Evolutionary conservation across 2,113 vertebrate species (phyloP), one percentile per base, ranked within the genome.

Genomic region (Lepisosteus oculatus): DNA sequence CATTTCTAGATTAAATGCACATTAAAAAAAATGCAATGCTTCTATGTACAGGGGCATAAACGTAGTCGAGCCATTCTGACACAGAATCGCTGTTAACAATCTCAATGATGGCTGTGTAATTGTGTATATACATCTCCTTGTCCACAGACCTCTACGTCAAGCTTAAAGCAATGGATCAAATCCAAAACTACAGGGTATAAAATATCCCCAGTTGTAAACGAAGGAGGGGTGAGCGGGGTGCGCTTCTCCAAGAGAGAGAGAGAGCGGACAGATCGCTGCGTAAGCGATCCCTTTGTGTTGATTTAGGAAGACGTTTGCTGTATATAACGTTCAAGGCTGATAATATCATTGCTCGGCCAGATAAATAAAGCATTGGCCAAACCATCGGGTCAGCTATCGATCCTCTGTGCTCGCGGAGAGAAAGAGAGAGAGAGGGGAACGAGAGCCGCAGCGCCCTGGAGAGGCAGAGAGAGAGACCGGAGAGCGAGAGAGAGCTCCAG

Each of bases 221-320:
- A 82, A 81, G 82, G 84, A 83, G 76, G 83, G 73, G 78, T 51
- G 9, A 9, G 9, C 9, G 47, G 47, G 47, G 47, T 29, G 47
- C 47, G 47, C 47, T 51, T 51, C 47, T 51, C 9, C 2, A 51
- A 17, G 29, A 44, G 14, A 29, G 0, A 83, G 87, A 88, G 85
- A 90, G 85, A 83, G 79, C 65, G 12, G 56, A 69, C 83, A 88
- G 87, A 84, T 85, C 85, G 85, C 90, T 87, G 85, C 86, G 85
- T 89, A 88, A 92, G 90, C 88, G 88, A 84, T 87, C 92, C 87
- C 91, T 88, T 93, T 95, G 91, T 93, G 91, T 93, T 94, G 94
- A 93, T 94, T 95, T 95, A 94, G 87, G 92, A 92, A 94, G 92
- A 92, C 91, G 80, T 93, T 94, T 86, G 91, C 91, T 90, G 92